Evolutionary conservation across 2,113 vertebrate genomes (phyloP), one percentile per base, ranked within the genome.

Genomic region (Sciurus niger): DNA sequence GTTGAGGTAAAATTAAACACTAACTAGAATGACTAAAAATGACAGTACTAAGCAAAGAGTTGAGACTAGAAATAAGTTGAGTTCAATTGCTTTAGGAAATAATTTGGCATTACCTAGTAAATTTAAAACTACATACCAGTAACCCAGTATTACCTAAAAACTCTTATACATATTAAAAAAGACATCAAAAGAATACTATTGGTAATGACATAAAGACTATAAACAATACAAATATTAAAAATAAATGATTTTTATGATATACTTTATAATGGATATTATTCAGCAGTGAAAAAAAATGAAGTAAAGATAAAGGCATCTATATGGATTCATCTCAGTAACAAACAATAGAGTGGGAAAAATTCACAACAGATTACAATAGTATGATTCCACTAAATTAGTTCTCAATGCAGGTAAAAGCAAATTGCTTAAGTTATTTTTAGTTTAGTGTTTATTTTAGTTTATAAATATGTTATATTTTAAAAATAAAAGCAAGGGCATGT

Each of bases 391-490:
- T 79, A 53, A 93, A 72, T 88, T 87, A 83, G 37, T 84, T 79
- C 67, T 90, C 74, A 60, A 88, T 94, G 60, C 0, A 55, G 25
- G 48, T 34, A 73, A 96, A 86, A 77, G 11, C 28, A 87, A 88
- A 67, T 40, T 40, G 73, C n/a, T 95, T 67, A 84, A 67, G n/a
- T 90, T 84, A 34, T 55, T 95, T 96, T 84, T 84, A 48, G 58
- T 58, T 92, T 74, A 70, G 7, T 82, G 43, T 78, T 91, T 28
- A 80, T 22, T 77, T 96, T 94, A 60, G 14, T 40, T 78, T 93
- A 48, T 51, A 91, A 88, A 53, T 84, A 32, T 25, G 4, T 70
- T 78, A 67, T 78, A 58, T 73, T 65, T 6, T 82, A 51, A 88
- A 70, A 89, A 78, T 90, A 73, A 51, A 87, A 87, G 22, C 37